Conservation (phyloP, 2,113 vertebrate genomes). For the Melanocharis versteri region DNA sequence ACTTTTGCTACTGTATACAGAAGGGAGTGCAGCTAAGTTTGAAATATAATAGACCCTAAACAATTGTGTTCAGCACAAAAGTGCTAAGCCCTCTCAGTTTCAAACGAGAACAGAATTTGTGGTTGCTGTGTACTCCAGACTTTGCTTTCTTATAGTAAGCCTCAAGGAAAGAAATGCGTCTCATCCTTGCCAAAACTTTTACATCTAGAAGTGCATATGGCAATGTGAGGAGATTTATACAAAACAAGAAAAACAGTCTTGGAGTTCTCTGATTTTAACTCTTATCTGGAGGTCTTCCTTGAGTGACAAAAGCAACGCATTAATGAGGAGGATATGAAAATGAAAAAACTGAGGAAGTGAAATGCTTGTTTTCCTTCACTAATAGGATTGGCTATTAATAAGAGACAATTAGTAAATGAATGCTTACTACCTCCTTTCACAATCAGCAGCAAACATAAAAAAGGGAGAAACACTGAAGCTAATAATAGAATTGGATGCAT, state of each 20-base stretch:
- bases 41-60: background rate
- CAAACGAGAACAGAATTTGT: background rate
- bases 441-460: slow-evolving; percentile 42
- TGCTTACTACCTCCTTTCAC: slow-evolving; percentile 22
- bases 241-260: background rate
- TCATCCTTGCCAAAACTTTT: background rate
- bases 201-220: background rate
- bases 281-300: background rate
- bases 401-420: slow-evolving; percentile 51
- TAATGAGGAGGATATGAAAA: slow-evolving; percentile 47
- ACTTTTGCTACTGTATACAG: background rate
- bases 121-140: background rate
- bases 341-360: background rate
- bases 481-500: slow-evolving; percentile 20
- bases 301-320: background rate
- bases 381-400: slow-evolving; percentile 26
- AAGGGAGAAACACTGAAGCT: background rate
- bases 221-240: background rate
- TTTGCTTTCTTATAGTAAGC: background rate
- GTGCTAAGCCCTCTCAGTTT: background rate
- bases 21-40: background rate
- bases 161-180: background rate
- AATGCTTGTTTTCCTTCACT: slow-evolving; percentile 26
- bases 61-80: background rate
- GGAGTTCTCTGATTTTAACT: background rate